These are phyloP conservation scores for Hedychridium roseum DNA, from an alignment of 2,888 invertebrate genomes.

Conservation along the genomic window DNA sequence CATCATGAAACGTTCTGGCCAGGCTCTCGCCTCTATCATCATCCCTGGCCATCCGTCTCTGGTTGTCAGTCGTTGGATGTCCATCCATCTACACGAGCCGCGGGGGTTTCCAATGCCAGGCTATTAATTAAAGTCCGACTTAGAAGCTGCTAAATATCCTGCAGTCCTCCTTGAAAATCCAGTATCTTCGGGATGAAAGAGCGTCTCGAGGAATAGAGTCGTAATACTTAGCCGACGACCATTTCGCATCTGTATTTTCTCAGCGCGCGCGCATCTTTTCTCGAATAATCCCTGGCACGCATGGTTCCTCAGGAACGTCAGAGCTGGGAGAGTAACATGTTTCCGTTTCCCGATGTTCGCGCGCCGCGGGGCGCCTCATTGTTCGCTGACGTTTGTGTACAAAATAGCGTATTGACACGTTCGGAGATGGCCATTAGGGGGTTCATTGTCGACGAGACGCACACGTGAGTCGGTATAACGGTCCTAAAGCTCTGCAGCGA, in stretches of 20 bases:
- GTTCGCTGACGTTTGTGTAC: conserved; percentile 55
- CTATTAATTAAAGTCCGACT: conserved; percentile 23
- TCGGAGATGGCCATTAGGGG: conserved; percentile 43
- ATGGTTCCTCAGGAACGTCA: conserved; percentile 51
- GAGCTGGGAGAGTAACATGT: conserved; percentile 36
- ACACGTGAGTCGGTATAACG: conserved; percentile 18
- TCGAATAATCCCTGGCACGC: conserved; percentile 44
- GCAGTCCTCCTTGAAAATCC: too few species aligned
- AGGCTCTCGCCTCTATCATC: conserved; percentile 23
- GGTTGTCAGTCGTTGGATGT: conserved; percentile 8
- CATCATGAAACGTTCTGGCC: conserved; percentile 35
- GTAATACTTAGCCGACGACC: too few species aligned
- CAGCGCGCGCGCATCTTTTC: too few species aligned
- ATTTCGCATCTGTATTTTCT: too few species aligned
- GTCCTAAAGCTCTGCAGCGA: conserved; percentile 34
- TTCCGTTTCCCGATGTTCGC: conserved; percentile 41
- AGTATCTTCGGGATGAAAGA: too few species aligned
- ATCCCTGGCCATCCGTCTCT: conserved; percentile 19
- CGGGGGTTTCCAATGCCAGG: conserved; percentile 11
- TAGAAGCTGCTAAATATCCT: too few species aligned
- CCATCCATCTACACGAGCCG: conserved; percentile 20
- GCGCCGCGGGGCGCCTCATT: conserved; percentile 44
- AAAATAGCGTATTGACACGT: conserved; percentile 59
- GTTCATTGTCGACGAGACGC: conserved; percentile 38
- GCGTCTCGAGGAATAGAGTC: too few species aligned